Percentiles rank a stretch among this genome's conserved stretches.
phyloP scores from a whole-genome alignment of 2,888 invertebrate species.

The Myopa tessellatipennis region DNA sequence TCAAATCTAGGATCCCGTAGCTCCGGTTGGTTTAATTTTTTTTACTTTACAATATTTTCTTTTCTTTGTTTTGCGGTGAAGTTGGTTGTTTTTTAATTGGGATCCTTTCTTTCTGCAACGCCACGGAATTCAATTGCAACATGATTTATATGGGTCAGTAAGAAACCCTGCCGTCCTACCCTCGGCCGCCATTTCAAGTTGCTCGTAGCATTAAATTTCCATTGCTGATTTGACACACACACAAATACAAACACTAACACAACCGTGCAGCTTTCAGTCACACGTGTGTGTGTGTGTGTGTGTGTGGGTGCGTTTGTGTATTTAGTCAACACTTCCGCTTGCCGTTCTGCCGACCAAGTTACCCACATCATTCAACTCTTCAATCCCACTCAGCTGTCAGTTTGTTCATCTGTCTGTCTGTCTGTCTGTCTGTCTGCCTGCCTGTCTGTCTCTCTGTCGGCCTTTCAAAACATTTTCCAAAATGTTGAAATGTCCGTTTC shows the following conservation, averaged over 20 bases:
- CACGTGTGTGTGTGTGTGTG: background rate
- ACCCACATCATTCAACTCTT: background rate
- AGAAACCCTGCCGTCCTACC: constrained; percentile 46
- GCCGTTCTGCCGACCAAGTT: background rate
- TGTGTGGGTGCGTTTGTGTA: background rate
- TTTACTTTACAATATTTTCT: background rate
- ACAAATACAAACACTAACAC: background rate
- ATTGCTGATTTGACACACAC: constrained; percentile 13
- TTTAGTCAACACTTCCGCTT: constrained; percentile 14
- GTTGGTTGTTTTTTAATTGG: constrained; percentile 9
- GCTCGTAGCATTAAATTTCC: constrained; percentile 25
- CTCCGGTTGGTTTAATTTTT: background rate
- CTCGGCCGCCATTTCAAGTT: background rate
- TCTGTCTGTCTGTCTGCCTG: constrained; percentile 13
- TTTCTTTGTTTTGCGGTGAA: background rate
- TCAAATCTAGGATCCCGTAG: background rate
- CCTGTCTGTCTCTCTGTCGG: constrained; percentile 20
- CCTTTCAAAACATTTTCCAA: constrained; percentile 44
- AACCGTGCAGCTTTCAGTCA: background rate
- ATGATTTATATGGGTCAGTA: constrained; percentile 66
- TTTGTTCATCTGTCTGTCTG: background rate
- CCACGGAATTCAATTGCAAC: constrained; percentile 58
- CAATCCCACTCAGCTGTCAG: constrained; percentile 10
- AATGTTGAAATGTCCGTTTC: constrained; percentile 64
- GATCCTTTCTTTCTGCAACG: constrained; percentile 36